These are phyloP conservation scores for Prionace glauca DNA, from an alignment of 2,797 vertebrate species.

Conservation along the genomic window DNA sequence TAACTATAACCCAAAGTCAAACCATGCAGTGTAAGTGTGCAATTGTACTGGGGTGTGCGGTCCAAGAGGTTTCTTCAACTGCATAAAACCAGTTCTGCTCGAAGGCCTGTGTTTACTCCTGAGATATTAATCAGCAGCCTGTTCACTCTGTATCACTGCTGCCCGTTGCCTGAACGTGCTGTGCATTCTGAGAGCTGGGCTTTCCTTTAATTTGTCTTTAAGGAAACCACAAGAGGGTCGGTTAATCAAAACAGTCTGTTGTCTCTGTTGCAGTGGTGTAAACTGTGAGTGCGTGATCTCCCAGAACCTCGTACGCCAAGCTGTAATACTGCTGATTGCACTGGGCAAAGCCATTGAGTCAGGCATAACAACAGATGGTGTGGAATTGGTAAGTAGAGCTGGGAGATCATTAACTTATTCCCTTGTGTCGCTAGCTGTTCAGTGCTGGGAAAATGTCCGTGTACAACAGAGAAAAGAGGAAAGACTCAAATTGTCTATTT, in stretches of 20 bases:
- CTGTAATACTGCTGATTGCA: constrained; percentile 65
- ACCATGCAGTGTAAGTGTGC: background rate
- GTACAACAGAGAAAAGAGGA: background rate
- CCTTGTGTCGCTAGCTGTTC: background rate
- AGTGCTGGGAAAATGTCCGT: background rate
- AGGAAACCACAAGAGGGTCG: background rate
- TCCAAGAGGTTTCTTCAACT: background rate
- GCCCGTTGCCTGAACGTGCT: background rate
- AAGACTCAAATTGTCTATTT: background rate
- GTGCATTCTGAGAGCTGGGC: background rate
- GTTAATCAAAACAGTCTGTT: background rate
- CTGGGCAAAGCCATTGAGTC: constrained; percentile 62
- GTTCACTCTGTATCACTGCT: background rate
- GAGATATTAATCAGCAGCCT: background rate
- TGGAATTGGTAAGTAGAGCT: constrained; percentile 72
- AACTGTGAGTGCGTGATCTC: constrained; percentile 57
- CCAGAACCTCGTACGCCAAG: constrained; percentile 58
- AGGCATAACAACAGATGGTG: constrained; percentile 56
- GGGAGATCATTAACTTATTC: constrained; percentile 22
- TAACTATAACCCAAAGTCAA: background rate
- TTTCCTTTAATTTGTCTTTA: background rate
- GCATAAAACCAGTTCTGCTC: background rate
- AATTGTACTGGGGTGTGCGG: background rate
- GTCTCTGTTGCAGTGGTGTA: constrained; percentile 51
- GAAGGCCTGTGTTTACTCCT: background rate